Percentiles rank a stretch among this genome's conserved stretches.
Conservation (phyloP, 2,888 invertebrate species). For the Noctua janthina region DNA sequence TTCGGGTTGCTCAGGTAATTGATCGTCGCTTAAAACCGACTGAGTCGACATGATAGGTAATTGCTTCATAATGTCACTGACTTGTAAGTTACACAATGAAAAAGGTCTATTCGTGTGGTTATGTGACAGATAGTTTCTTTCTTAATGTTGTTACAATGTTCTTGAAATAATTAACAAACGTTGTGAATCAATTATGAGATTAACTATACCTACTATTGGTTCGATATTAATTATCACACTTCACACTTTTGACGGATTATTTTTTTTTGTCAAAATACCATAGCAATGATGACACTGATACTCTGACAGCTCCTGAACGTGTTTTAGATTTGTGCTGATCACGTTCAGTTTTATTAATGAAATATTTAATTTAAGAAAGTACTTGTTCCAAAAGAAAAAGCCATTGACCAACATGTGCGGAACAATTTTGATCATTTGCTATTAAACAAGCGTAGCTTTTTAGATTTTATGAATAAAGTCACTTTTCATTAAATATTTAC, state of each 20-base stretch:
- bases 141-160: neutral
- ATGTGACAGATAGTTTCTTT: neutral
- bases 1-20: slow-evolving; percentile 18
- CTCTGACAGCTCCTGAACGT: neutral
- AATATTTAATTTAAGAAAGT: no score
- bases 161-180: neutral
- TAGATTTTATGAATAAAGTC: no score
- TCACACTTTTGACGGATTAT: neutral
- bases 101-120: neutral
- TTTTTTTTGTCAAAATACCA: neutral
- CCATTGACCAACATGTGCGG: neutral
- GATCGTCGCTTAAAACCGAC: neutral
- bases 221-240: neutral
- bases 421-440: neutral
- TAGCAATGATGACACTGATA: no score
- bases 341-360: no score
- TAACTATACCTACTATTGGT: no score
- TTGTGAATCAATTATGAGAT: neutral
- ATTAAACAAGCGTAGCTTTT: neutral
- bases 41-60: neutral
- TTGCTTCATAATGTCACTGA: neutral
- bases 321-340: neutral
- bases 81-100: no score
- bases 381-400: neutral
- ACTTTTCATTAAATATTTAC: no score